These are phyloP conservation scores for Siderastrea siderea DNA, from an alignment of 92 coral and sea anemone species.

Conservation along the genomic window DNA sequence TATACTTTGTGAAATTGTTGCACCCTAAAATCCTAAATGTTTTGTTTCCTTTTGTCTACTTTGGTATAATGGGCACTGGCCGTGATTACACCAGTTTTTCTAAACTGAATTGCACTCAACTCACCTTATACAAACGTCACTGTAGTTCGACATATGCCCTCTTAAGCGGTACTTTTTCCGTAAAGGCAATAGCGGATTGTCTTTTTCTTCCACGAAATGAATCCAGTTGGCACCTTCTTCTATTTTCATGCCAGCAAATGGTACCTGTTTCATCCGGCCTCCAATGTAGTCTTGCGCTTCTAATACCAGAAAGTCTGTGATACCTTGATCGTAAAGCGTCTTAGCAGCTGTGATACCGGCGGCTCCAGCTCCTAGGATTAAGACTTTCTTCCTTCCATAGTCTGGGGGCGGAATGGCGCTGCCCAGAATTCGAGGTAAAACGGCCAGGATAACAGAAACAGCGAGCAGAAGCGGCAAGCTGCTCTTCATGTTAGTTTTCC, in stretches of 20 bases:
- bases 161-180: background rate
- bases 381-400: conserved; percentile 2
- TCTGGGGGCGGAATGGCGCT: background rate
- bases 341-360: conserved; percentile 70
- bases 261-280: conserved; percentile 44
- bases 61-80: too few relatives aligned
- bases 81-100: background rate
- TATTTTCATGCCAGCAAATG: conserved; percentile 50
- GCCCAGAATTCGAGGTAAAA: background rate
- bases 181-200: background rate
- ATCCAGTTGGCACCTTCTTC: conserved; percentile 80
- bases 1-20: too few relatives aligned
- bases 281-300: conserved; percentile 73
- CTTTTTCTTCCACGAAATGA: conserved; percentile 54
- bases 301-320: conserved; percentile 56
- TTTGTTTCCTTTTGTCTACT: too few relatives aligned
- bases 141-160: background rate
- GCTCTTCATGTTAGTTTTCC: background rate
- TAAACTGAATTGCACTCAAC: background rate
- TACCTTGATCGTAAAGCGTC: background rate
- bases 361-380: conserved; percentile 24
- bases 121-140: conserved; percentile 7
- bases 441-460: background rate
- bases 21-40: too few relatives aligned
- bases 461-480: background rate